Evolutionary conservation across 1,140 invertebrate genomes (phyloP), one percentile per base, ranked within the genome.

Genomic region (Mya arenaria): DNA sequence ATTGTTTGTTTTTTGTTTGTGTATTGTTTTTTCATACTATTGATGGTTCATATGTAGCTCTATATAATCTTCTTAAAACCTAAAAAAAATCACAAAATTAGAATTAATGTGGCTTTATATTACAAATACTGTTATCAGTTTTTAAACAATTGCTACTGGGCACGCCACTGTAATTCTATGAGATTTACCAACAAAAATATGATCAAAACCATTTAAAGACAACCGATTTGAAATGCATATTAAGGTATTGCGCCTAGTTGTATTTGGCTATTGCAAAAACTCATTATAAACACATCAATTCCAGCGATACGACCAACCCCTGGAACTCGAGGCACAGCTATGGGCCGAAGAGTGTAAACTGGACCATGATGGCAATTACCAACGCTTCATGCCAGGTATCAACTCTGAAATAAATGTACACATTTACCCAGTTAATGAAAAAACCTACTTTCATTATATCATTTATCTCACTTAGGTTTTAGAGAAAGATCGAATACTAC

Each of bases 311-410:
- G 82, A 88, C 60, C 63, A 79, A 19, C 84, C 85, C 34, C 58
- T 89, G 23, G 87, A 86, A 13, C 84, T 82, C 69, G 71, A 87
- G 13, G 88, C 88, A 19, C 88, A 88, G 81, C 86, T 72, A 55
- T 89, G 87, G 87, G 87, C 88, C 1, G 83, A 86, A 62, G 71
- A 86, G 48, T 88, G 88, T 74, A 15, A 72, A 13, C 63, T 32
- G 17, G 58, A 39, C 41, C 87, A 89, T 65, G 87, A 88, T 30
- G 41, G 55, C 13, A 75, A 79, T 34, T 48, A 58, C 5, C 37
- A 81, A 6, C 63, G 86, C 55, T 41, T 44, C 23, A 78, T 87
- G 37, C 86, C 87, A 63, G 85, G 86, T 87, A 79, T n/a, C n/a
- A n/a, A n/a, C n/a, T n/a, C n/a, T n/a, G n/a, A n/a, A n/a, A n/a